Percentiles rank a stretch among this genome's conserved stretches.
Conservation (phyloP, 2,888 invertebrate genomes). For the Diaprepes abbreviatus region DNA sequence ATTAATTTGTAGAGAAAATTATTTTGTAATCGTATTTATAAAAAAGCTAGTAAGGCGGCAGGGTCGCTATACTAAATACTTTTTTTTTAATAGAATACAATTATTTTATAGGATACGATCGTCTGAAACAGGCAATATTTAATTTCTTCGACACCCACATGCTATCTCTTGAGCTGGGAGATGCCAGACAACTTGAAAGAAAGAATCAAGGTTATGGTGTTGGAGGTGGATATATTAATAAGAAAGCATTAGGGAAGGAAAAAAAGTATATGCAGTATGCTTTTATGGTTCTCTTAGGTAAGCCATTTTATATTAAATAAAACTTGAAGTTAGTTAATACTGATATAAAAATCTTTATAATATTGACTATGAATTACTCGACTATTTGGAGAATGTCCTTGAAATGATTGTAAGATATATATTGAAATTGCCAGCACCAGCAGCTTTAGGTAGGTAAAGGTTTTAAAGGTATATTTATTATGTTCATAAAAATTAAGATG, state of each 20-base stretch:
- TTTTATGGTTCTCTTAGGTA: constrained; percentile 63
- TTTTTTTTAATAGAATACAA: too few relatives aligned
- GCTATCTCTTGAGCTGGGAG: constrained; percentile 73
- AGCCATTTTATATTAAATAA: constrained; percentile 9
- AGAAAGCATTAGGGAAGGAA: constrained; percentile 54
- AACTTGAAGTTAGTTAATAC: too few relatives aligned
- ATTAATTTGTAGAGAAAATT: neutral
- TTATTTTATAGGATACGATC: constrained; percentile 52
- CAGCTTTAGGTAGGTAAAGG: too few relatives aligned
- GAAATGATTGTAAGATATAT: too few relatives aligned
- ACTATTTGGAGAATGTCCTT: too few relatives aligned
- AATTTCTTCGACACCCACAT: constrained; percentile 77
- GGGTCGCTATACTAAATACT: too few relatives aligned
- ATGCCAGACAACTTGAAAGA: constrained; percentile 40
- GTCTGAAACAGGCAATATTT: constrained; percentile 71
- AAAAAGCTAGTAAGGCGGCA: too few relatives aligned
- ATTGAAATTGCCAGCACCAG: too few relatives aligned
- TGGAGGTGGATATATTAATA: constrained; percentile 46
- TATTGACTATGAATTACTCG: too few relatives aligned
- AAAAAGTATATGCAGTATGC: constrained; percentile 61
- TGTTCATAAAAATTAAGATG: too few relatives aligned
- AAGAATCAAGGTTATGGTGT: constrained; percentile 43
- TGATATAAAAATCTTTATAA: too few relatives aligned
- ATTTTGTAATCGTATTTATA: neutral
- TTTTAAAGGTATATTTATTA: too few relatives aligned